These are phyloP conservation scores for Pungitius pungitius DNA, from an alignment of 2,113 vertebrate species.

Conservation along the genomic window DNA sequence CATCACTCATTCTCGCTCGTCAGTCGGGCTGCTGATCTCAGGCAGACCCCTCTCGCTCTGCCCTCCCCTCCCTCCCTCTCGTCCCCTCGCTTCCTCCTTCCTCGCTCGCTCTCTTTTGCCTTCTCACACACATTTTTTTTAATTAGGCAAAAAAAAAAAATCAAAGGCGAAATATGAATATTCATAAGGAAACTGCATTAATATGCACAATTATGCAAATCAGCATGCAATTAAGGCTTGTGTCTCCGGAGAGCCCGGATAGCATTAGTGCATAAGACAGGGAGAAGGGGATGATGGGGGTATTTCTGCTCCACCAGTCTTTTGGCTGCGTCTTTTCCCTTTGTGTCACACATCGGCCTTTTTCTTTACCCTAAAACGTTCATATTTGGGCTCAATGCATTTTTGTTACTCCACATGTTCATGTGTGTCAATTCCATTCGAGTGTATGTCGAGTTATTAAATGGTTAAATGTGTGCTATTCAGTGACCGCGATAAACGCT, in stretches of 20 bases:
- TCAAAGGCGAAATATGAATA: slow-evolving; percentile 90
- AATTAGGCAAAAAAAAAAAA: slow-evolving; percentile 94
- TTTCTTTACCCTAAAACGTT: slow-evolving; percentile 64
- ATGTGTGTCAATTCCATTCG: slow-evolving; percentile 16
- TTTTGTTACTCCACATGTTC: slow-evolving; percentile 26
- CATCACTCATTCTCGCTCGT: slow-evolving; percentile 84
- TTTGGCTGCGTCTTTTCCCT: slow-evolving; percentile 76
- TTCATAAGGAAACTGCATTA: slow-evolving; percentile 90
- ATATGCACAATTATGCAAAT: slow-evolving; percentile 99
- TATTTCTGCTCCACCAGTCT: slow-evolving; percentile 83
- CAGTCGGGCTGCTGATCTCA: slow-evolving; percentile 78
- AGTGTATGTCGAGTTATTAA: slow-evolving; percentile 41
- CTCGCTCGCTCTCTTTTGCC: slow-evolving; percentile 63
- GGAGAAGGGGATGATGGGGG: slow-evolving; percentile 80
- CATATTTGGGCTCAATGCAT: slow-evolving; percentile 31
- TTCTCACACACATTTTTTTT: slow-evolving; percentile 87
- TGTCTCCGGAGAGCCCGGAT: slow-evolving; percentile 85
- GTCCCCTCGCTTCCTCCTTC: slow-evolving; percentile 62
- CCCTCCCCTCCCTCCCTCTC: slow-evolving; percentile 20
- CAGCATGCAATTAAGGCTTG: slow-evolving; percentile 91
- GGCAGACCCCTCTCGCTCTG: slow-evolving; percentile 68
- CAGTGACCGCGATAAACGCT: slow-evolving; percentile 50
- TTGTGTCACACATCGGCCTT: slow-evolving; percentile 58
- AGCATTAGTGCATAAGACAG: slow-evolving; percentile 84
- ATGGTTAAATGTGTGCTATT: slow-evolving; percentile 56